Base-by-base conservation (phyloP, 2,797 vertebrate genomes). In the Tenualosa thibaudeaui region DNA sequence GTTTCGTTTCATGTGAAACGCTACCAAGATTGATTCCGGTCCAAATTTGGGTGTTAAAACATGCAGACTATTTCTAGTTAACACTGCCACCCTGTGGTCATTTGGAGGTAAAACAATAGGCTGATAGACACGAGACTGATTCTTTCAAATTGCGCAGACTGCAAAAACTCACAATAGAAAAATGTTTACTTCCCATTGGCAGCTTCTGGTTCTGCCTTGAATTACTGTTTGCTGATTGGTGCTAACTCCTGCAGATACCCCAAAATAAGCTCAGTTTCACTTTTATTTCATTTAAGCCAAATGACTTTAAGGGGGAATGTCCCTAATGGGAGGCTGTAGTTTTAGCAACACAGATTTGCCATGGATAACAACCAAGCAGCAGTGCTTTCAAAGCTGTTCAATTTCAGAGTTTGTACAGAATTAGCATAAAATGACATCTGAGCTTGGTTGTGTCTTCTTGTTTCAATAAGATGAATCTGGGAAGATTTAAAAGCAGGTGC, bases 1-100 rank as follows among this genome's bases (percentile, higher is more conserved):
- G 86, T 94, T 95, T 94, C 90, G 15, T 91, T 95, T 95, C 31
- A 1, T 17, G 81, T 68, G 91, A 94, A 95, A 94, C 24, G 40
- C 0, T 54, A 78, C 75, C 9, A 68, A 31, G 53, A 65, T 88
- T 85, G 86, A 93, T 93, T 91, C 68, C 89, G 85, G 93, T 95
- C 94, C 89, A 0, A 17, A 51, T 91, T 92, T 22, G 5, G 7
- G 9, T 0, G 2, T 9, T 9, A 9, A 51, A 51, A 51, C 4
- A 68, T 31, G 2, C 62, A 54, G 53, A 54, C 53, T 19, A 19
- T 2, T 19, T n/a, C 68, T 51, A 10, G 24, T 13, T 50, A 49
- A 68, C 82, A 87, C 88, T 92, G 92, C 92, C 94, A 89, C 90
- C 90, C 9, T 50, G 46, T 90, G 92, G 89, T 37, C 19, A 78